Evolutionary conservation across 2,888 invertebrate species (phyloP).

Genomic region (Cantharis lateralis): DNA sequence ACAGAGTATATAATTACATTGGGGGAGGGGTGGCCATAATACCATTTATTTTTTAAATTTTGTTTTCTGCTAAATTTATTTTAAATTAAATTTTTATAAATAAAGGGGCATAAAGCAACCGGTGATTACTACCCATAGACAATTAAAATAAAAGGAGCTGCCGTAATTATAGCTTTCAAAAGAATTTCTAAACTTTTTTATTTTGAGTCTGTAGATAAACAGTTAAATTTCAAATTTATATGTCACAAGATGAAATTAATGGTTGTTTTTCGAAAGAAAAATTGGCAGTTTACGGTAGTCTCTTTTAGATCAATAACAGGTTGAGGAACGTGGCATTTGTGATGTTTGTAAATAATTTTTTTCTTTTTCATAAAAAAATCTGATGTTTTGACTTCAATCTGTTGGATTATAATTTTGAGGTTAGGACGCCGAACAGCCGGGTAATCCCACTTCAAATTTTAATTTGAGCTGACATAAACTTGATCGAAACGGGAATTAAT

Average conservation of each 20-base stretch:
- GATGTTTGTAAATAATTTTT: background rate
- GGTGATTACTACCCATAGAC: background rate
- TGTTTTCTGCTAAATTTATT: background rate
- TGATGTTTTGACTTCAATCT: background rate
- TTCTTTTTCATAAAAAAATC: background rate
- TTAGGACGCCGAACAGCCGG: background rate
- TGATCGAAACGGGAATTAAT: background rate
- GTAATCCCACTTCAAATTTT: background rate
- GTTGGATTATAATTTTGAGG: background rate
- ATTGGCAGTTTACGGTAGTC: conserved; percentile 1
- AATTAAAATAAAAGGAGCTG: conserved; percentile 1
- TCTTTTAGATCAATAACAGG: background rate
- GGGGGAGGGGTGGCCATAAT: background rate
- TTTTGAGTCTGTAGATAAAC: background rate
- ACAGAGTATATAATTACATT: background rate
- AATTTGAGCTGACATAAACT: background rate
- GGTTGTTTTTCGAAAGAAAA: background rate
- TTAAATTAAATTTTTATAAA: background rate
- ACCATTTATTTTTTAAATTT: background rate
- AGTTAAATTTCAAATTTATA: background rate
- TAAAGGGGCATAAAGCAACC: background rate
- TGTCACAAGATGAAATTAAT: conserved; percentile 2
- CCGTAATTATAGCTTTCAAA: conserved; percentile 1
- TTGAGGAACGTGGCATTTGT: background rate
- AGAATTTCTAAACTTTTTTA: background rate